phyloP scores from a whole-genome alignment of 1,140 invertebrate species.

The Aphis craccivora region DNA sequence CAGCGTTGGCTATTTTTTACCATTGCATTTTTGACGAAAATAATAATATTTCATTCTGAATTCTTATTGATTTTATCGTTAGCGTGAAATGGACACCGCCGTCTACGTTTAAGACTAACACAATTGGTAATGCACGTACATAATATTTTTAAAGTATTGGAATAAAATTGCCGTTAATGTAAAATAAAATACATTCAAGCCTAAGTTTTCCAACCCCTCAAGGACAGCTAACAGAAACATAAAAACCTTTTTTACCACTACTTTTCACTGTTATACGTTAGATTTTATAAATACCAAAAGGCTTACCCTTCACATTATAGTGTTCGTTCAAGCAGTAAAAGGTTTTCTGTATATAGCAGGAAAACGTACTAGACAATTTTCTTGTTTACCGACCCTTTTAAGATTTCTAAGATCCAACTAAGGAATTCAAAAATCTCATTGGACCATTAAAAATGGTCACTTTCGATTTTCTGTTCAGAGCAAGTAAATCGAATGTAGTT shows the following conservation, averaged over 20 bases:
- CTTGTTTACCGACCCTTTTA: conserved; percentile 32
- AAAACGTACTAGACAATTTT: conserved; percentile 35
- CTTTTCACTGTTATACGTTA: not conserved
- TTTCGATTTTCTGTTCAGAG: too few species aligned
- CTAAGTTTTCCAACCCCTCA: not conserved
- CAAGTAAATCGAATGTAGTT: not conserved
- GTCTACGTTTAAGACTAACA: not conserved
- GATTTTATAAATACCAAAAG: conserved; percentile 45
- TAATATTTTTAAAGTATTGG: not conserved
- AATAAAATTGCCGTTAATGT: conserved; percentile 31
- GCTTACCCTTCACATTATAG: conserved; percentile 17
- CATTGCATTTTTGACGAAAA: not conserved
- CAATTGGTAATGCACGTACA: not conserved
- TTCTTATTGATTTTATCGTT: conserved; percentile 1
- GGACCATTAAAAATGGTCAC: not conserved
- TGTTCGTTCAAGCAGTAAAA: conserved; percentile 22
- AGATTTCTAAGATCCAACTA: conserved; percentile 20
- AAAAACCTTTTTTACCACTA: conserved; percentile 25
- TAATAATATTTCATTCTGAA: not conserved
- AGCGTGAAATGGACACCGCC: not conserved
- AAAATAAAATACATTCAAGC: not conserved
- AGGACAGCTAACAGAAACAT: not conserved
- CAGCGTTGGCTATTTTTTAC: not conserved
- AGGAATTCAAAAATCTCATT: too few species aligned
- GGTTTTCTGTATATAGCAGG: not conserved